Conservation (phyloP, 2,888 invertebrate genomes). For the Litoditis marina region DNA sequence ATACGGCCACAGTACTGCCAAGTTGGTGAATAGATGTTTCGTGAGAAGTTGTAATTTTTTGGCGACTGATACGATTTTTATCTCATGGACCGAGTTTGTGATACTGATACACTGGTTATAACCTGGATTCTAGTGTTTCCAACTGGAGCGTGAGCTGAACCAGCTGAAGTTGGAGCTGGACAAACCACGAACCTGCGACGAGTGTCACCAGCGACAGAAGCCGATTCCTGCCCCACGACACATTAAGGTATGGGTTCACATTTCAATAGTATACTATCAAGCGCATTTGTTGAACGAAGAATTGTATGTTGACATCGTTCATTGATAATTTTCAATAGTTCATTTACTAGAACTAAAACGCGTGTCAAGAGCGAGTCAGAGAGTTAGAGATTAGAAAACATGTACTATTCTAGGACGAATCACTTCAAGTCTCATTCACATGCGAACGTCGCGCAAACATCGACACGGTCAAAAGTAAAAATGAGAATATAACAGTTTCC, state of each 20-base stretch:
- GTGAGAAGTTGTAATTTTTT: too few relatives aligned
- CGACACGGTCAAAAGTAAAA: too few relatives aligned
- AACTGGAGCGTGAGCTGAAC: slow-evolving; percentile 29
- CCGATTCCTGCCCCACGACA: slow-evolving; percentile 14
- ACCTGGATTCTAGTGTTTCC: slow-evolving; percentile 34
- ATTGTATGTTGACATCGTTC: not conserved
- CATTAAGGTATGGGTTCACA: slow-evolving; percentile 7
- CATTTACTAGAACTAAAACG: not conserved
- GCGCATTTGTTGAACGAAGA: not conserved
- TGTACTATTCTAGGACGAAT: too few relatives aligned
- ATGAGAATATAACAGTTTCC: too few relatives aligned
- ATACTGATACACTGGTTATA: too few relatives aligned
- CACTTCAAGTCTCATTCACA: not conserved
- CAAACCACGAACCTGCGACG: slow-evolving; percentile 11
- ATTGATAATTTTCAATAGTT: not conserved
- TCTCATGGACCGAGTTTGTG: too few relatives aligned
- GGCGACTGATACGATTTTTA: too few relatives aligned
- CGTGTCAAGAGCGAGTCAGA: slow-evolving; percentile 1
- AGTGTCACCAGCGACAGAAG: slow-evolving; percentile 2
- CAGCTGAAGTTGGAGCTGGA: slow-evolving; percentile 9
- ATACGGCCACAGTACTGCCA: too few relatives aligned
- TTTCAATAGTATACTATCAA: too few relatives aligned
- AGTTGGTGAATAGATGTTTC: too few relatives aligned
- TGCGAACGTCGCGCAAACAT: too few relatives aligned
- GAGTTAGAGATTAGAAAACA: not conserved